Evolutionary conservation across 2,113 vertebrate genomes (phyloP), one percentile per base, ranked within the genome.

Genomic region (Antigone vipio): DNA sequence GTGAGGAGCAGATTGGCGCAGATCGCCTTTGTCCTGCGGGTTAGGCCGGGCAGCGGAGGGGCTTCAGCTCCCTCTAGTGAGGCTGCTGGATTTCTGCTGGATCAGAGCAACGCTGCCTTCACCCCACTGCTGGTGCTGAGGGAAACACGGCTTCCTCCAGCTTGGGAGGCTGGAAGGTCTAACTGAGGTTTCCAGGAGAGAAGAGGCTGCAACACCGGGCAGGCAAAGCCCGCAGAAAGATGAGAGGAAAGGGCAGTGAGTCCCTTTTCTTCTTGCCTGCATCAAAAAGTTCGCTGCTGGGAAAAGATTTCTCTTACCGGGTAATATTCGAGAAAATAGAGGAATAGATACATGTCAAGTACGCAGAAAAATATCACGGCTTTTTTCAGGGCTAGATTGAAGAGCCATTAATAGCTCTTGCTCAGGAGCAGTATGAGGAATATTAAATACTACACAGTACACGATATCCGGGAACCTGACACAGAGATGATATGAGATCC

Each of bases 21-120:
- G 14, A 4, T 50, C 45, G 27, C 35, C 12, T 4, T 9, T 20
- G 22, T 20, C 20, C 59, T 29, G 42, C 5, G 62, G 55, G 17
- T 16, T 40, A 1, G 44, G 20, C 9, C 3, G 86, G 56, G 56
- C 81, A 69, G 77, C 44, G 11, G 4, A 95, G 95, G 55, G 91
- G 47, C 88, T 53, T 35, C 95, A 59, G 97, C 94, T 93, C 97
- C 95, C 96, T 40, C 97, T 97, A 91, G 96, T 66, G 97, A 83
- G 87, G 68, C 96, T 1, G 45, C 7, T 23, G 79, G 5, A 47
- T 14, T 11, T 12, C 13, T 55, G 80, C 85, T 27, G 5, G 0
- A 2, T 3, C 60, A 13, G 32, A 55, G 32, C 68, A 9, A 1
- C 30, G 0, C 18, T 12, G 6, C 62, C 32, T 6, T 0, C 12